These are phyloP conservation scores for Enteromius mattozi DNA, from an alignment of 2,797 vertebrate species.

Conservation along the genomic window DNA sequence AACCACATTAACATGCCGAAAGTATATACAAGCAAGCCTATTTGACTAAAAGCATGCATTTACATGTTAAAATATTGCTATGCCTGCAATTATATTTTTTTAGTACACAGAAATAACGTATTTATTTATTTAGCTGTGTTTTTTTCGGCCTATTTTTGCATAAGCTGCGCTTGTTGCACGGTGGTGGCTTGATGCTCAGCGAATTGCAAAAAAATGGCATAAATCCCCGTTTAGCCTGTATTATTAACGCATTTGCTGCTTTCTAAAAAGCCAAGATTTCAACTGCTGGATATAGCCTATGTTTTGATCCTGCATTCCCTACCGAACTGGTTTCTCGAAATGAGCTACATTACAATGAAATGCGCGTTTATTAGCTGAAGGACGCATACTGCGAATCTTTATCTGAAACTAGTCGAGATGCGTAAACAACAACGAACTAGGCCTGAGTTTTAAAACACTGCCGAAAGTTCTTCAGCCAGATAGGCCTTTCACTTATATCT, in stretches of 20 bases:
- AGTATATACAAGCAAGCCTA: neutral
- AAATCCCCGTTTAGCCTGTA: neutral
- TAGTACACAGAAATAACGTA: neutral
- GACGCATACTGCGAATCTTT: too few species aligned
- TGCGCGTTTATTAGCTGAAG: neutral
- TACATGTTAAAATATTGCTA: neutral
- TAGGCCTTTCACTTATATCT: neutral
- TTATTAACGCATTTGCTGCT: neutral
- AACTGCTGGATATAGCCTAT: neutral
- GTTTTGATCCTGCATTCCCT: neutral
- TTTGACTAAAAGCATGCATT: neutral
- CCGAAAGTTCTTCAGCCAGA: neutral
- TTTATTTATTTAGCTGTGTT: neutral
- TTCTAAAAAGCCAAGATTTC: neutral
- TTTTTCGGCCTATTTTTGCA: neutral
- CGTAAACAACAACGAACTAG: neutral
- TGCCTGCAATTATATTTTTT: neutral
- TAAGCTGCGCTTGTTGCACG: neutral
- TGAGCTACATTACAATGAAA: neutral
- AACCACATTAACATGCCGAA: neutral
- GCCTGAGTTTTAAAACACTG: conserved; percentile 1
- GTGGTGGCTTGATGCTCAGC: neutral
- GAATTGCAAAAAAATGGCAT: neutral
- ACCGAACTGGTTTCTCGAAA: neutral
- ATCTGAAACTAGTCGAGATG: too few species aligned